A percentile compares a stretch with the other conserved stretches of the same genome.
Conservation (phyloP, 2,113 vertebrate genomes). For the Cynocephalus volans region DNA sequence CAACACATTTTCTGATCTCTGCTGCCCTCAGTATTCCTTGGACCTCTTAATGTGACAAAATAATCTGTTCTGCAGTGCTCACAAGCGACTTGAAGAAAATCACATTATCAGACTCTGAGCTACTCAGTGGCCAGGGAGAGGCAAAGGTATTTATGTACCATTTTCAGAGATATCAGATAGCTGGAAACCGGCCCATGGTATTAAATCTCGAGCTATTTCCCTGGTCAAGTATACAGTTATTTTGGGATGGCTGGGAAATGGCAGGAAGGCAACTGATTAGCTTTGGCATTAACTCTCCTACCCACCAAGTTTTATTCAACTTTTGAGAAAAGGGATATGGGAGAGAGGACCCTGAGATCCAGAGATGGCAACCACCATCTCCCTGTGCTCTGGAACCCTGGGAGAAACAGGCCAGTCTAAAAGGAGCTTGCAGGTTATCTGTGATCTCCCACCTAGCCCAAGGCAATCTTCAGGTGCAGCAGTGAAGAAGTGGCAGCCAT, state of each 20-base stretch:
- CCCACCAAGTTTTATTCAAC: no score
- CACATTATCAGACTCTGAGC: not conserved
- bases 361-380: accelerated
- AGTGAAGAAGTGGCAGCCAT: not conserved
- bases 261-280: not conserved
- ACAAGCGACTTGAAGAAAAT: accelerated
- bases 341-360: accelerated
- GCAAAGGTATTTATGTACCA: not conserved
- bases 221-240: no score
- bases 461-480: not conserved
- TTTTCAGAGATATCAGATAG: not conserved
- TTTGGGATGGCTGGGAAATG: not conserved
- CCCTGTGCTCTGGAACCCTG: not conserved
- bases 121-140: accelerated
- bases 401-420: not conserved
- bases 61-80: accelerated
- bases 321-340: not conserved
- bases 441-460: not conserved
- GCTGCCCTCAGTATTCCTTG: not conserved
- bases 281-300: not conserved
- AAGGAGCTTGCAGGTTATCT: not conserved
- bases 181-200: not conserved
- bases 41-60: accelerated
- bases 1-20: no score
- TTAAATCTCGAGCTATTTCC: no score